phyloP scores from a whole-genome alignment of 2,888 invertebrate species.

The Girardia tigrina region DNA sequence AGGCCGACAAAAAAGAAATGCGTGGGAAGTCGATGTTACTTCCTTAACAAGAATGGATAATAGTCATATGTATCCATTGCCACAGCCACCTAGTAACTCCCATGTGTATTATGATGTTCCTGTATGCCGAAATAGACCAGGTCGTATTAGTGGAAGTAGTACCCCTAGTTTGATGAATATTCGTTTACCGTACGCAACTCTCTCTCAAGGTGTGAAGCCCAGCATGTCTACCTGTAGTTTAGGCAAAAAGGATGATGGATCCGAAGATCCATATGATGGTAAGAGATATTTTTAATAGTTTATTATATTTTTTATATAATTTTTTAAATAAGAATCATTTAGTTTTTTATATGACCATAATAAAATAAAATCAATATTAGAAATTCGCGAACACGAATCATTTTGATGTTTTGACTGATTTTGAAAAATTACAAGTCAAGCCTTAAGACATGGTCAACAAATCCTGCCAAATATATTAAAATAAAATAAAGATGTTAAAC shows the following conservation, averaged over 20 bases:
- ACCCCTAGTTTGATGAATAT: slow-evolving; percentile 2
- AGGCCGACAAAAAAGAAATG: not conserved
- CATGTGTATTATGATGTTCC: slow-evolving; percentile 12
- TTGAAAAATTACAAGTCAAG: too few relatives aligned
- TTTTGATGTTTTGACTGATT: not conserved
- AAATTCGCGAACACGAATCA: not conserved
- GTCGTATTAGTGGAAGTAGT: not conserved
- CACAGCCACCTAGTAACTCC: not conserved
- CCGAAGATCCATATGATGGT: not conserved
- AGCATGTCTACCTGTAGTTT: slow-evolving; percentile 6
- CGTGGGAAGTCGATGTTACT: not conserved
- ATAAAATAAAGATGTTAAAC: too few relatives aligned
- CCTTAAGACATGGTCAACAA: too few relatives aligned
- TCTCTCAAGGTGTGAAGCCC: not conserved
- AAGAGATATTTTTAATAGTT: not conserved
- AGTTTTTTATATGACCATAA: not conserved
- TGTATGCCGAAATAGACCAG: not conserved
- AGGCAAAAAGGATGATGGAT: not conserved
- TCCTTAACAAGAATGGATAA: not conserved
- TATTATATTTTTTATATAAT: not conserved
- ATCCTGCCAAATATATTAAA: too few relatives aligned
- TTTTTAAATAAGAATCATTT: not conserved
- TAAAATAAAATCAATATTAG: not conserved
- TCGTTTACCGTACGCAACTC: not conserved
- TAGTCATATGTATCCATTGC: slow-evolving; percentile 11